Percentiles rank a stretch among this genome's conserved stretches.
phyloP scores from a whole-genome alignment of 2,888 invertebrate genomes.

The Hermaeophaga mercurialis region DNA sequence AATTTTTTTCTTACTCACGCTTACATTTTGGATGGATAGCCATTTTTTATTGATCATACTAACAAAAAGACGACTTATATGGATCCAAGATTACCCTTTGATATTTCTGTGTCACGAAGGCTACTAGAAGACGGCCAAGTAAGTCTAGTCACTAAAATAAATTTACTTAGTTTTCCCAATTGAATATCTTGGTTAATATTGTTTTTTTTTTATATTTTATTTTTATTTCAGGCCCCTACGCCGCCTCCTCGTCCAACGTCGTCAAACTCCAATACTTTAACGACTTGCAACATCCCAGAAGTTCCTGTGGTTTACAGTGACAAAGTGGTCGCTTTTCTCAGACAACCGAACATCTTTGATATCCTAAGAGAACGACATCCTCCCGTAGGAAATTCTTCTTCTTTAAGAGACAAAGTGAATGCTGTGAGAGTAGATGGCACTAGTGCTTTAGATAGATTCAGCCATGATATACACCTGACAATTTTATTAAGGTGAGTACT shows the following conservation, averaged over 20 bases:
- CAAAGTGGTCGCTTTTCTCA: slow-evolving; percentile 93
- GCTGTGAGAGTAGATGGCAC: slow-evolving; percentile 89
- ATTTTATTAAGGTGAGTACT: slow-evolving; percentile 86
- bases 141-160: slow-evolving; percentile 37
- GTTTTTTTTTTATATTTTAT: background rate
- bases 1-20: slow-evolving; percentile 12
- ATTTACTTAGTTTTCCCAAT: no score
- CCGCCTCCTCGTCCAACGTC: slow-evolving; percentile 67
- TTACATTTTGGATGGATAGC: slow-evolving; percentile 54
- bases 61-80: slow-evolving; percentile 94
- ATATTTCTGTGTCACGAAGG: slow-evolving; percentile 63
- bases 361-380: slow-evolving; percentile 84
- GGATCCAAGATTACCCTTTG: slow-evolving; percentile 94
- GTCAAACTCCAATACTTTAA: slow-evolving; percentile 45
- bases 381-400: slow-evolving; percentile 70
- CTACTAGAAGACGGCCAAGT: slow-evolving; percentile 49
- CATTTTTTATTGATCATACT: slow-evolving; percentile 96
- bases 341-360: slow-evolving; percentile 93
- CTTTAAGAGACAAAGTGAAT: slow-evolving; percentile 85
- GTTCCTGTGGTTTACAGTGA: slow-evolving; percentile 94
- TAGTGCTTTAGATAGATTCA: slow-evolving; percentile 79
- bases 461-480: slow-evolving; percentile 93
- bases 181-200: no score
- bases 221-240: slow-evolving; percentile 66
- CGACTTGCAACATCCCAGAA: slow-evolving; percentile 59